Percentiles rank a stretch among this genome's conserved stretches.
phyloP scores from a whole-genome alignment of 2,113 vertebrate genomes.

The Setophaga kirtlandii region DNA sequence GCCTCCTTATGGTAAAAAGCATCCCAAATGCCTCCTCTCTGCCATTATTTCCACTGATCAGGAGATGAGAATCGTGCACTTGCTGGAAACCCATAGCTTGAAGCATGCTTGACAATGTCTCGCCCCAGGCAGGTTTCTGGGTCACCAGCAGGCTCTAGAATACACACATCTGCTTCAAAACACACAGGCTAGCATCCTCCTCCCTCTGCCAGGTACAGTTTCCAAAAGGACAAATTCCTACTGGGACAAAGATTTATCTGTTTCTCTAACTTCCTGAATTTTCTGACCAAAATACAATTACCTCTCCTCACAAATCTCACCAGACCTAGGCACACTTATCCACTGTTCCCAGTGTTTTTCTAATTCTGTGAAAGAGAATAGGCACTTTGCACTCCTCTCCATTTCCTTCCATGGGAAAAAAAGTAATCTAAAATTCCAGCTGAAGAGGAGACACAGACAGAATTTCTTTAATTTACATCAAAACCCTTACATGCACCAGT shows the following conservation, averaged over 20 bases:
- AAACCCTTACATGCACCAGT: neutral
- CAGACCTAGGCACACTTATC: neutral
- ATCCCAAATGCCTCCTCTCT: neutral
- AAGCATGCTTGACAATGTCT: neutral
- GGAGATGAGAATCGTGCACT: neutral
- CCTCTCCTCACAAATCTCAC: neutral
- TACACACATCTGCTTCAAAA: neutral
- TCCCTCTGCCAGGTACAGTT: fast-evolving
- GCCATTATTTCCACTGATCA: neutral
- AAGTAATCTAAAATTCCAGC: neutral
- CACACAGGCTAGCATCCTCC: neutral
- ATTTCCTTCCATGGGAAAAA: neutral
- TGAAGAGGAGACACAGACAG: neutral
- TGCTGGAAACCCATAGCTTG: neutral
- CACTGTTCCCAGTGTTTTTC: neutral
- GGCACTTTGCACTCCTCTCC: neutral
- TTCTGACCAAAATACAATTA: neutral
- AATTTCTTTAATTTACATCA: neutral
- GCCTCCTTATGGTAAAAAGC: neutral
- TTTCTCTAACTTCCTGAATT: neutral
- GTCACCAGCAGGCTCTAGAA: neutral
- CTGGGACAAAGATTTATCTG: neutral
- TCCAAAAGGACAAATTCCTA: neutral
- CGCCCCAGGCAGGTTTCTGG: neutral
- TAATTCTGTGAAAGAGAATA: neutral